Evolutionary conservation across 1,140 invertebrate genomes (phyloP).

Genomic region (Mercenaria mercenaria): DNA sequence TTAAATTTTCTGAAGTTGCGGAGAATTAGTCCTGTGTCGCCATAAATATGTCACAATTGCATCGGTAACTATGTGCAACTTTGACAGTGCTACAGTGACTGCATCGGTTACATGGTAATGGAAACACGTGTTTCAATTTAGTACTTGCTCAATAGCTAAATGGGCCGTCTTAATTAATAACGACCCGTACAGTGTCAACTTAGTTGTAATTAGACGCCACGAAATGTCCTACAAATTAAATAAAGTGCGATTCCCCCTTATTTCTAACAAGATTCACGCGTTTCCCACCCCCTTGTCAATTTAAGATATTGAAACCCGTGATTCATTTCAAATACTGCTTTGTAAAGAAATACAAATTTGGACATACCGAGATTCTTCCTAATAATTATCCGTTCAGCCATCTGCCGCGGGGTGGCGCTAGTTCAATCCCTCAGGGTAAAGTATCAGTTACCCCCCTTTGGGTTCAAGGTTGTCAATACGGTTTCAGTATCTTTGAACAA

Average conservation of each 20-base stretch:
- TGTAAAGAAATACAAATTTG: conserved; percentile 58
- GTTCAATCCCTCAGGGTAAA: conserved; percentile 43
- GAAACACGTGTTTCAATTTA: conserved; percentile 40
- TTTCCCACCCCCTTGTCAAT: conserved; percentile 45
- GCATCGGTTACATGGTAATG: neutral
- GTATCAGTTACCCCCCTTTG: conserved; percentile 62
- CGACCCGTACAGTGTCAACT: conserved; percentile 46
- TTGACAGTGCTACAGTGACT: neutral
- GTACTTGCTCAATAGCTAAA: neutral
- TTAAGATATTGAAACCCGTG: conserved; percentile 56
- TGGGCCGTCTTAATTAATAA: conserved; percentile 54
- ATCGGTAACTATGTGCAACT: neutral
- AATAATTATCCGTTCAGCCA: conserved; percentile 53
- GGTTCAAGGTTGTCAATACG: conserved; percentile 36
- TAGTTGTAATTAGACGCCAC: conserved; percentile 48
- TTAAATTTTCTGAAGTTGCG: too few relatives aligned
- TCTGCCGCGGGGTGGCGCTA: conserved; percentile 56
- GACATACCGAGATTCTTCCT: conserved; percentile 18
- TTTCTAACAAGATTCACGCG: conserved; percentile 56
- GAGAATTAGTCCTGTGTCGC: too few relatives aligned
- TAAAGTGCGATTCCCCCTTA: conserved; percentile 46
- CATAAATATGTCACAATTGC: neutral
- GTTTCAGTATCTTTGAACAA: neutral
- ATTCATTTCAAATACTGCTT: conserved; percentile 52
- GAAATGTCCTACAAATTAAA: conserved; percentile 59